phyloP scores from a whole-genome alignment of 2,888 invertebrate genomes.

The Nymphalis c-album region DNA sequence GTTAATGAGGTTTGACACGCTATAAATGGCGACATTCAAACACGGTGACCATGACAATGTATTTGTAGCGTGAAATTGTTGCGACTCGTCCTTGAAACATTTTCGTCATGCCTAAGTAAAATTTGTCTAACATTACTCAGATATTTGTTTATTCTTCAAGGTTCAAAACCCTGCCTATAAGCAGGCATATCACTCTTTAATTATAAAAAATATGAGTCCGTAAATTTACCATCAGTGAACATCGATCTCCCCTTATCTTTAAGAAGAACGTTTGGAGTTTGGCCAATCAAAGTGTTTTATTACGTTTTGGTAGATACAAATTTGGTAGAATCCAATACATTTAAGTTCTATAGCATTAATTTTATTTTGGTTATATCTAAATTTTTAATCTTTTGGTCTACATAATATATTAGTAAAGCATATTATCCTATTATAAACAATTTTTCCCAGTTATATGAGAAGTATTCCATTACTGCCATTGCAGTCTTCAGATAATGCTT shows the following conservation, averaged over 20 bases:
- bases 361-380: not conserved
- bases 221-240: not conserved
- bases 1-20: slow-evolving; percentile 18
- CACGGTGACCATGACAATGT: slow-evolving; percentile 23
- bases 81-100: slow-evolving; percentile 45
- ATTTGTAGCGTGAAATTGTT: slow-evolving; percentile 17
- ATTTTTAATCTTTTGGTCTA: too few relatives aligned
- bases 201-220: not conserved
- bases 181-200: not conserved
- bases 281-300: too few relatives aligned
- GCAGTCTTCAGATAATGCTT: not conserved
- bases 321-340: too few relatives aligned
- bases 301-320: too few relatives aligned
- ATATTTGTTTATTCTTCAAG: slow-evolving; percentile 23
- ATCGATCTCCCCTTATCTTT: too few relatives aligned
- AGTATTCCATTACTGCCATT: not conserved
- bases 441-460: not conserved
- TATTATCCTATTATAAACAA: too few relatives aligned
- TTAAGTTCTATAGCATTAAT: too few relatives aligned
- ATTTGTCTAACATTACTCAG: slow-evolving; percentile 23
- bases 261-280: too few relatives aligned
- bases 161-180: not conserved
- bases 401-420: too few relatives aligned
- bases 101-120: slow-evolving; percentile 34
- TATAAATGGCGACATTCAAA: slow-evolving; percentile 10